phyloP scores from a whole-genome alignment of 2,888 invertebrate species.

The Patella caerulea region DNA sequence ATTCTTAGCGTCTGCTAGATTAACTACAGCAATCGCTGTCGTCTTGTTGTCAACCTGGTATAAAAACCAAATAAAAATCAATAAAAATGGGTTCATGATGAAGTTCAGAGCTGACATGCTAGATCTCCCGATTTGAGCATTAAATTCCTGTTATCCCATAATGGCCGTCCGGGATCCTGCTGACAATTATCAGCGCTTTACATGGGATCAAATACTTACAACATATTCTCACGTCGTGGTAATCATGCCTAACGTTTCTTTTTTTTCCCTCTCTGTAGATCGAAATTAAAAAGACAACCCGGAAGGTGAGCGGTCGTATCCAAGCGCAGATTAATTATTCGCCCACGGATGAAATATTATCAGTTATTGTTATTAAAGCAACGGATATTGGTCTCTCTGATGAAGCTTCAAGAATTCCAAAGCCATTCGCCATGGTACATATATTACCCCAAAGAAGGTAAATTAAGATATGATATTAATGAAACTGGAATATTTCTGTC shows the following conservation, averaged over 20 bases:
- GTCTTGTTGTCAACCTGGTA: too few relatives aligned
- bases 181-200: too few relatives aligned
- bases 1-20: too few relatives aligned
- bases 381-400: conserved; percentile 78
- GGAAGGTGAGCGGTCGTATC: conserved; percentile 72
- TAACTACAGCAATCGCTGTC: too few relatives aligned
- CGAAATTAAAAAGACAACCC: conserved; percentile 56
- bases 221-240: not conserved
- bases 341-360: conserved; percentile 84
- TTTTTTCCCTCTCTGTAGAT: conserved; percentile 39
- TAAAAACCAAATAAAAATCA: too few relatives aligned
- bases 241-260: not conserved
- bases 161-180: too few relatives aligned
- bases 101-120: too few relatives aligned
- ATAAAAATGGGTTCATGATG: too few relatives aligned
- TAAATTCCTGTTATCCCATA: too few relatives aligned
- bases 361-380: conserved; percentile 87
- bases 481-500: too few relatives aligned
- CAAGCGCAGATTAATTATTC: conserved; percentile 93
- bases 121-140: too few relatives aligned
- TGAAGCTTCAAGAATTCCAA: conserved; percentile 38
- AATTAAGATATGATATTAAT: conserved; percentile 7
- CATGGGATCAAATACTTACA: too few relatives aligned
- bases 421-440: conserved; percentile 50
- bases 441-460: conserved; percentile 57